Evolutionary conservation across 2,888 invertebrate species (phyloP).

Genomic region (Lottia gigantea): DNA sequence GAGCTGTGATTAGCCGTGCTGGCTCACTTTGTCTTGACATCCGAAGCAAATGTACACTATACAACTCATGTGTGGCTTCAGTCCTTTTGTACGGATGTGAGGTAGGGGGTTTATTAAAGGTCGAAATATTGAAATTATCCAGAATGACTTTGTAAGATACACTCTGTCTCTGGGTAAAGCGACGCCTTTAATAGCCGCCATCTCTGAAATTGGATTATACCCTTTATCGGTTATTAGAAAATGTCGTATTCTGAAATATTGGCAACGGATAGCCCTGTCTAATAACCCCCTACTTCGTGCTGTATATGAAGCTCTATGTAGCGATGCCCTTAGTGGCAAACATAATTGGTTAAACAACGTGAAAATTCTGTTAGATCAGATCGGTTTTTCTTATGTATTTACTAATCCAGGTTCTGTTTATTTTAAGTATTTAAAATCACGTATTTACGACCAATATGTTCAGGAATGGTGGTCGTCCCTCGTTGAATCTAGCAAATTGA

Average conservation of each 20-base stretch:
- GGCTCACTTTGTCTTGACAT: not conserved
- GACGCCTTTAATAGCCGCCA: not conserved
- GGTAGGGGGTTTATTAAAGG: not conserved
- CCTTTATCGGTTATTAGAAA: not conserved
- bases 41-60: not conserved
- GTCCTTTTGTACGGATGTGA: not conserved
- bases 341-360: not conserved
- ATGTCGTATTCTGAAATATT: slow-evolving; percentile 4
- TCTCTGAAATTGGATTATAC: not conserved
- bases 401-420: no score
- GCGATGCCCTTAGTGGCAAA: not conserved
- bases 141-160: not conserved
- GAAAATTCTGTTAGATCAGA: no score
- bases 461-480: not conserved
- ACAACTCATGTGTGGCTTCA: not conserved
- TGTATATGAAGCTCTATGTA: not conserved
- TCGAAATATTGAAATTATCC: not conserved
- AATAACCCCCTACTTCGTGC: not conserved
- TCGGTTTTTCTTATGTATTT: no score
- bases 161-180: not conserved
- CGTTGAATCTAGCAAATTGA: not conserved
- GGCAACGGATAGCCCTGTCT: not conserved
- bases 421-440: not conserved
- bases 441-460: not conserved
- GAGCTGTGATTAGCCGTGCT: not conserved